Evolutionary conservation across 2,888 invertebrate species (phyloP), one percentile per base, ranked within the genome.

Genomic region (Volucella inanis): DNA sequence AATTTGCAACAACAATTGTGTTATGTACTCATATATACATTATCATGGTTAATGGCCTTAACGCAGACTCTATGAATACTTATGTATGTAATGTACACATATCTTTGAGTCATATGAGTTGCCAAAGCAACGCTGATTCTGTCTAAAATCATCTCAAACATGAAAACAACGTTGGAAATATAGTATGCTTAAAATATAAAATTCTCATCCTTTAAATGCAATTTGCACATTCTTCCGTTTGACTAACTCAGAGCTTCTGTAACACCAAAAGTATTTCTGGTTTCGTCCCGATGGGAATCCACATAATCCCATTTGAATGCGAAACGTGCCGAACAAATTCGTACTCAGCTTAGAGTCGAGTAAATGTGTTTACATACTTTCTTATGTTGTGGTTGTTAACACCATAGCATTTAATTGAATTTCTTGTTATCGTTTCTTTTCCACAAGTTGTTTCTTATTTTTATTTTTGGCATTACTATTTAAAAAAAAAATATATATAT

Each of bases 311-410:
- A 43, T 61, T 61, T 61, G 75, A 75, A 45, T 43, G 54, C 70
- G 54, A 76, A 75, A 84, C 84, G 84, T 84, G 84, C 70, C 84
- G 55, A 75, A 79, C 75, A 79, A 79, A 79, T 75, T 84, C 84
- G 75, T 79, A 84, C 61, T 65, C 75, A 67, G 84, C 79, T 84
- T 84, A 84, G 15, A 43, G 10, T 38, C 61, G 68, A 61, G 61
- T 38, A 62, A 43, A 50, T n/a, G 62, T 38, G 47, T 61, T 18
- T 62, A 62, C 18, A 31, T 38, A 55, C n/a, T 59, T 67, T 61
- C 74, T 47, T 57, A 57, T 64, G 11, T 67, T 54, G 74, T 84
- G 79, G 78, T 84, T 84, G 84, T 55, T 79, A 61, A 55, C 57
- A 62, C 49, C 49, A 67, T 70, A 79, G 62, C 71, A 84, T 61